Percentiles rank a stretch among this genome's conserved stretches.
Evolutionary conservation across 2,888 invertebrate species (phyloP).

Genomic region (Sinohyriopsis cumingii): DNA sequence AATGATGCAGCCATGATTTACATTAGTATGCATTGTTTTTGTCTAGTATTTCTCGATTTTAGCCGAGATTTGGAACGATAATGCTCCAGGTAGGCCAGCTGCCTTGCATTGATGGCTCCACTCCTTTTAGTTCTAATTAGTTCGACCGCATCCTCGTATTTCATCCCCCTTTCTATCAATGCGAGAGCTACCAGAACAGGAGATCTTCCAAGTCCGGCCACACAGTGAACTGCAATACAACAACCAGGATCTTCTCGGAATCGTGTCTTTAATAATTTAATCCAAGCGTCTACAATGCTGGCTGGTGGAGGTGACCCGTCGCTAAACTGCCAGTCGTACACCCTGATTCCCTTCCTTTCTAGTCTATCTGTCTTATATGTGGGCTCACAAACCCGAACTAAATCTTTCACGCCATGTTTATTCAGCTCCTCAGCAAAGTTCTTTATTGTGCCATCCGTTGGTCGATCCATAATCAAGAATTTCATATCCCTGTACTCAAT

Average conservation of each 20-base stretch:
- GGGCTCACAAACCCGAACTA: slow-evolving; percentile 98
- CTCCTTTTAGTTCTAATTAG: slow-evolving; percentile 96
- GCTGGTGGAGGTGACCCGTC: slow-evolving; percentile 83
- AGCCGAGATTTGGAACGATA: slow-evolving; percentile 97
- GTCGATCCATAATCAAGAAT: slow-evolving; percentile 98
- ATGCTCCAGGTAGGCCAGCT: slow-evolving; percentile 96
- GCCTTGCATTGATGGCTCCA: slow-evolving; percentile 98
- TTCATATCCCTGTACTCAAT: slow-evolving; percentile 97
- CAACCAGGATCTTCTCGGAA: slow-evolving; percentile 74
- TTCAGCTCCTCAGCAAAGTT: slow-evolving; percentile 96
- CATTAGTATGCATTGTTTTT: slow-evolving; percentile 49
- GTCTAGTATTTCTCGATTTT: slow-evolving; percentile 74
- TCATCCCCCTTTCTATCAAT: slow-evolving; percentile 97
- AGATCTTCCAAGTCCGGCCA: slow-evolving; percentile 94
- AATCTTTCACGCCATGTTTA: slow-evolving; percentile 95
- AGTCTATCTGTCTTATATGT: slow-evolving; percentile 95
- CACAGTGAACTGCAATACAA: slow-evolving; percentile 98
- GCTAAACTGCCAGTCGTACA: slow-evolving; percentile 94
- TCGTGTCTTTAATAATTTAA: slow-evolving; percentile 90
- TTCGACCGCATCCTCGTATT: slow-evolving; percentile 98
- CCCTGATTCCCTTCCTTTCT: slow-evolving; percentile 89
- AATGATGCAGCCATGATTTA: slow-evolving; percentile 4
- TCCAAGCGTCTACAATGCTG: slow-evolving; percentile 93
- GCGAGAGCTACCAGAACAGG: slow-evolving; percentile 98
- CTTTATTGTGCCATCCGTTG: slow-evolving; percentile 94